A percentile compares a stretch with the other conserved stretches of the same genome.
phyloP scores from a whole-genome alignment of 2,797 vertebrate species.

The Mallotus villosus region DNA sequence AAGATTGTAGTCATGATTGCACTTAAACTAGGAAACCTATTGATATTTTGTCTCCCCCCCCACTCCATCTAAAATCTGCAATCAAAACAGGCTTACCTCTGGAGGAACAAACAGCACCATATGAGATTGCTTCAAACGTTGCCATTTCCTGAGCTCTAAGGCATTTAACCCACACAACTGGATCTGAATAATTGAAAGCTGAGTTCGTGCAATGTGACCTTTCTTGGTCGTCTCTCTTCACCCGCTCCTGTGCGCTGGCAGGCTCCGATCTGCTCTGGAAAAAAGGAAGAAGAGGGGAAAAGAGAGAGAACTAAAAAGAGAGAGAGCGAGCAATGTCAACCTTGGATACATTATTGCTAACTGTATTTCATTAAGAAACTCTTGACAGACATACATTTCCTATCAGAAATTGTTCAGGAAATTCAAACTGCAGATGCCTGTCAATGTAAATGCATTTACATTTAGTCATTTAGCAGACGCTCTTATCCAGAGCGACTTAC shows the following conservation, averaged over 20 bases:
- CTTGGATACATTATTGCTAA: constrained; percentile 37
- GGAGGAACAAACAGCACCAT: constrained; percentile 34
- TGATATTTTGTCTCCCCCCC: constrained; percentile 11
- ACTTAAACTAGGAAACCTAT: constrained; percentile 17
- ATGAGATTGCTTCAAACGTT: constrained; percentile 46
- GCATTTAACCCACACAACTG: constrained; percentile 44
- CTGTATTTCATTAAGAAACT: constrained; percentile 46
- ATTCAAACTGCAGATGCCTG: constrained; percentile 36
- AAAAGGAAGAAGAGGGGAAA: constrained; percentile 2
- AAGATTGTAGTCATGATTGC: constrained; percentile 10
- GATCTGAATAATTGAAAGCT: constrained; percentile 44
- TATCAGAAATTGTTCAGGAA: constrained; percentile 22
- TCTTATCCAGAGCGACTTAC: too few species aligned
- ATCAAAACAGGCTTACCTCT: constrained; percentile 22
- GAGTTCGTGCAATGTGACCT: constrained; percentile 41
- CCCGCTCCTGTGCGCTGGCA: constrained; percentile 15
- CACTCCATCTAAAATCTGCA: constrained; percentile 11
- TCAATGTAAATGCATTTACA: constrained; percentile 40
- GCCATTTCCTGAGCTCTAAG: constrained; percentile 27
- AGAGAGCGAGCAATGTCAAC: constrained; percentile 11
- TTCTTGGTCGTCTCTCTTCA: constrained; percentile 15
- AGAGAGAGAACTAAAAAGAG: not conserved
- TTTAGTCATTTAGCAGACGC: too few species aligned
- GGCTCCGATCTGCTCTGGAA: constrained; percentile 11
- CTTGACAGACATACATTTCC: constrained; percentile 41